Evolutionary conservation across 2,797 vertebrate genomes (phyloP).

Genomic region (Octomys mimax): DNA sequence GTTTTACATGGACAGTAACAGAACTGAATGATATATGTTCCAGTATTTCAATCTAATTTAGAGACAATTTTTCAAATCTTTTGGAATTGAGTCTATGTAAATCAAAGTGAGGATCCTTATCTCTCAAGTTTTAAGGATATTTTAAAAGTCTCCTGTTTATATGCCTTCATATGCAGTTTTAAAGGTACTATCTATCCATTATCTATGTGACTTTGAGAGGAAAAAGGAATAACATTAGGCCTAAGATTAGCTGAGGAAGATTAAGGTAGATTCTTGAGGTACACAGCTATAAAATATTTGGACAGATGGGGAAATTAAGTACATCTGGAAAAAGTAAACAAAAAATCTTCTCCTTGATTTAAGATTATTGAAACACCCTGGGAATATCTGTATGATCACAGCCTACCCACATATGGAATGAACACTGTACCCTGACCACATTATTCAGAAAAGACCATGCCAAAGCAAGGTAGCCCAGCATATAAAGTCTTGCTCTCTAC

Average conservation of each 20-base stretch:
- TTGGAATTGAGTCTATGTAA: conserved; percentile 64
- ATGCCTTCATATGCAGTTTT: neutral
- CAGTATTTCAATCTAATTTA: neutral
- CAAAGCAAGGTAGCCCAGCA: neutral
- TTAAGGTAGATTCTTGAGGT: conserved; percentile 17
- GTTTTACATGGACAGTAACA: conserved; percentile 6
- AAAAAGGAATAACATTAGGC: neutral
- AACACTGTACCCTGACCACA: neutral
- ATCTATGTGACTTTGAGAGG: conserved; percentile 30
- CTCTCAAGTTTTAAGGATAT: conserved; percentile 37
- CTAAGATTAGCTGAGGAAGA: conserved; percentile 21
- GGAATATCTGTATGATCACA: neutral
- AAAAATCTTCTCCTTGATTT: conserved; percentile 35
- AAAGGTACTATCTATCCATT: conserved; percentile 43
- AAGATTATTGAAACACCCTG: neutral
- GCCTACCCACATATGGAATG: neutral
- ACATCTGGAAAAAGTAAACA: neutral
- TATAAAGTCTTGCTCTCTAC: neutral
- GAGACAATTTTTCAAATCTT: conserved; percentile 48
- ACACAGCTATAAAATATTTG: neutral
- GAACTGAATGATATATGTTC: conserved; percentile 22
- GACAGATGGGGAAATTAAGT: conserved; percentile 3
- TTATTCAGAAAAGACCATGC: neutral
- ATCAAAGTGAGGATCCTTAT: conserved; percentile 48
- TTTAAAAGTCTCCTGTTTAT: conserved; percentile 35